phyloP scores from a whole-genome alignment of 1,140 invertebrate genomes.

The Drosophila novamexicana region DNA sequence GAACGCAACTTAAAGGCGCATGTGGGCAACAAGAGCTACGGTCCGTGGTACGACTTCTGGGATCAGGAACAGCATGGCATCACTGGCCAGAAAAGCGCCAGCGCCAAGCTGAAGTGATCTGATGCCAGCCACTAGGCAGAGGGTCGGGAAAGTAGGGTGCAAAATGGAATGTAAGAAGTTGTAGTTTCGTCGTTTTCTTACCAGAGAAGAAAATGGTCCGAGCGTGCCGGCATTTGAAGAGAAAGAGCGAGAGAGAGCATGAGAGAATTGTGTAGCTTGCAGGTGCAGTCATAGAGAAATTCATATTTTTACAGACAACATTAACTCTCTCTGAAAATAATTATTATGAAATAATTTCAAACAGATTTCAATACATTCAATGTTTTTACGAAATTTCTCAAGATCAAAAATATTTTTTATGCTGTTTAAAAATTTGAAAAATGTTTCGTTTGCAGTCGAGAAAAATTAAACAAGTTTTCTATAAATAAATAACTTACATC shows the following conservation, averaged over 20 bases:
- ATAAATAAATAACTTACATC: too few relatives aligned
- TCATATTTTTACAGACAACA: too few relatives aligned
- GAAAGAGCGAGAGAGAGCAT: constrained; percentile 14
- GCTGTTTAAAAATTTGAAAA: too few relatives aligned
- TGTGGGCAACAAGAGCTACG: constrained; percentile 88
- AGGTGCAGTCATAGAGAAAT: background rate
- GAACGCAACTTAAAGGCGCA: constrained; percentile 67
- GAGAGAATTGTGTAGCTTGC: background rate
- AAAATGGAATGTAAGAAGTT: constrained; percentile 2
- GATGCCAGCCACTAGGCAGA: constrained; percentile 66
- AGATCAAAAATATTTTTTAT: too few relatives aligned
- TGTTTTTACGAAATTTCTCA: too few relatives aligned
- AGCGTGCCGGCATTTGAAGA: constrained; percentile 34
- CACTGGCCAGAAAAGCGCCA: constrained; percentile 54
- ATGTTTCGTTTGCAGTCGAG: too few relatives aligned
- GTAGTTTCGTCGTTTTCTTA: constrained; percentile 83
- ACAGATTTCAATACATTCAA: too few relatives aligned
- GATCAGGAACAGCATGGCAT: constrained; percentile 85
- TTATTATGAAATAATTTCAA: too few relatives aligned
- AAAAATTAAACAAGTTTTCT: too few relatives aligned
- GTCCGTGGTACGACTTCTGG: constrained; percentile 95
- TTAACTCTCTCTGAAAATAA: too few relatives aligned
- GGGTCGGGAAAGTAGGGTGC: constrained; percentile 55
- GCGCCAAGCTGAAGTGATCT: constrained; percentile 77
- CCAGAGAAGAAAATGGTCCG: constrained; percentile 70